Evolutionary conservation across 2,797 vertebrate species (phyloP).

Genomic region (Graptemys geographica): DNA sequence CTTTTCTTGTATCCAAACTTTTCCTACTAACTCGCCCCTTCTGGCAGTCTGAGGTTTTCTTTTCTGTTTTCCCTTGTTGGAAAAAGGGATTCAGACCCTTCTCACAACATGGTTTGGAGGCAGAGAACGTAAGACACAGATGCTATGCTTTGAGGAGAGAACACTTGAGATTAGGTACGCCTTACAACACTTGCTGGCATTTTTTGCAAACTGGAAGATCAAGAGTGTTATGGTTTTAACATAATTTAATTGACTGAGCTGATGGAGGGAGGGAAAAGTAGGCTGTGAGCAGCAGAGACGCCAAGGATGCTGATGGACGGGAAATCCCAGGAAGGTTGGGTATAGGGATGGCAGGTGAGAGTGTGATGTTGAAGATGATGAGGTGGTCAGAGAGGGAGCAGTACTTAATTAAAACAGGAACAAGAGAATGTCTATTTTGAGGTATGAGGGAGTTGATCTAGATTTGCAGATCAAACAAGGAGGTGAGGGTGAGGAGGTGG

Average conservation of each 20-base stretch:
- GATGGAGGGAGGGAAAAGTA: not conserved
- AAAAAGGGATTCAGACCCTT: not conserved
- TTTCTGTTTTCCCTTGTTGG: not conserved
- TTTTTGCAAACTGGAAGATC: not conserved
- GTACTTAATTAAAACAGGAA: not conserved
- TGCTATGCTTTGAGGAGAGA: not conserved
- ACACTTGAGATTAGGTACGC: not conserved
- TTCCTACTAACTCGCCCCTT: conserved; percentile 6
- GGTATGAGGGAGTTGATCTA: conserved; percentile 6
- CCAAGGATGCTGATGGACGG: not conserved
- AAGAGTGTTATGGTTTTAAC: not conserved
- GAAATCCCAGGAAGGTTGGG: not conserved
- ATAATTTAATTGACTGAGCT: not conserved
- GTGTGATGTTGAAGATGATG: not conserved
- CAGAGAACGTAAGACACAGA: not conserved
- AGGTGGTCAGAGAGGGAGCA: not conserved
- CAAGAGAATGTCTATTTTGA: not conserved
- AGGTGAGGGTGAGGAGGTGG: not conserved
- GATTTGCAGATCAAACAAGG: not conserved
- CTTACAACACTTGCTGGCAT: not conserved
- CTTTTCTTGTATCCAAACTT: not conserved
- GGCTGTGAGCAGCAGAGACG: not conserved
- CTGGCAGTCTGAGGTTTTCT: not conserved
- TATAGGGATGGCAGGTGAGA: not conserved
- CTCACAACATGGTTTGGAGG: not conserved